phyloP scores from a whole-genome alignment of 53 echinoderm and acorn worm genomes.

The Apostichopus leukothele region DNA sequence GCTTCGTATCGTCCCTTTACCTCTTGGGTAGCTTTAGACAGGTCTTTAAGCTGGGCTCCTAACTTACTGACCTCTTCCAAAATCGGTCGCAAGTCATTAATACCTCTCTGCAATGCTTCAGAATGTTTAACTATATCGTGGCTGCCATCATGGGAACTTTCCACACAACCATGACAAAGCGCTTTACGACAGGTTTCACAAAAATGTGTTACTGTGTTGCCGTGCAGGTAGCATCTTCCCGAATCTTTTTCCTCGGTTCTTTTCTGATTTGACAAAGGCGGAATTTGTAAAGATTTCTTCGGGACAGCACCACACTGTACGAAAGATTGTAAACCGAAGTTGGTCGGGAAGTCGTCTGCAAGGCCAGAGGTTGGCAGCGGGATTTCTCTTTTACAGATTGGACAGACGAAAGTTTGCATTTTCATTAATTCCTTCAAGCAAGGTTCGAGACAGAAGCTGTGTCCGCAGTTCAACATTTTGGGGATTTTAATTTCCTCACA shows the following conservation, averaged over 20 bases:
- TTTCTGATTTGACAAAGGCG: too few species aligned
- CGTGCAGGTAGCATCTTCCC: not conserved
- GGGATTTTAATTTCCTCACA: not conserved
- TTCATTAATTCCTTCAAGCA: too few species aligned
- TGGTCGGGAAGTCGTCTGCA: constrained; percentile 12
- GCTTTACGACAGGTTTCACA: not conserved
- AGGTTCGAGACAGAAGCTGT: too few species aligned
- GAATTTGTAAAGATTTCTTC: too few species aligned
- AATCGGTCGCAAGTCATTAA: not conserved
- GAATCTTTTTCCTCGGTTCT: too few species aligned
- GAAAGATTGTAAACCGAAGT: not conserved
- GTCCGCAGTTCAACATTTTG: too few species aligned
- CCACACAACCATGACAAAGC: not conserved
- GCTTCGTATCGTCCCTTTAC: not conserved
- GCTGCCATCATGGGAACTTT: not conserved
- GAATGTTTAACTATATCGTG: not conserved
- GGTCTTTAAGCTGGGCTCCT: not conserved
- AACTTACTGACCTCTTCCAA: not conserved
- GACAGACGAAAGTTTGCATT: too few species aligned
- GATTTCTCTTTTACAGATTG: too few species aligned
- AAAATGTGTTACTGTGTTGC: not conserved
- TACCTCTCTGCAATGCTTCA: not conserved
- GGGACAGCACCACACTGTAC: not conserved
- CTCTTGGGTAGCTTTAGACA: not conserved
- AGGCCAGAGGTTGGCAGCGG: not conserved